phyloP scores from a whole-genome alignment of 2,113 vertebrate genomes.

The human (Homo sapiens) region GRCh38 chr2:112368001-112368500 shows the following conservation, averaged over 20 bases:
- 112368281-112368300: not conserved
- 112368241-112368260: not conserved
- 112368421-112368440: slow-evolving; percentile 71
- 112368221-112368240: not conserved
- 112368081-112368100: not conserved
- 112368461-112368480: slow-evolving; percentile 68
- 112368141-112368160: not conserved
- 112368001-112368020: too few relatives aligned
- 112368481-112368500: slow-evolving; percentile 71
- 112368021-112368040: too few relatives aligned
- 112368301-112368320: not conserved
- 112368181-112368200: not conserved
- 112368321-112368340: not conserved
- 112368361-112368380: not conserved
- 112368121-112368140: not conserved
- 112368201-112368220: not conserved
- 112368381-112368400: slow-evolving; percentile 31
- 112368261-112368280: not conserved
- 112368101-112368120: not conserved
- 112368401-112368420: slow-evolving; percentile 78
- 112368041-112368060: not conserved
- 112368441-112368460: slow-evolving; percentile 55
- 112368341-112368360: slow-evolving; percentile 17
- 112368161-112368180: not conserved
- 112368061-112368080: not conserved